A percentile compares a stretch with the other conserved stretches of the same genome.
Evolutionary conservation across 2,888 invertebrate species (phyloP).

Genomic region (Rotaria macrura): DNA sequence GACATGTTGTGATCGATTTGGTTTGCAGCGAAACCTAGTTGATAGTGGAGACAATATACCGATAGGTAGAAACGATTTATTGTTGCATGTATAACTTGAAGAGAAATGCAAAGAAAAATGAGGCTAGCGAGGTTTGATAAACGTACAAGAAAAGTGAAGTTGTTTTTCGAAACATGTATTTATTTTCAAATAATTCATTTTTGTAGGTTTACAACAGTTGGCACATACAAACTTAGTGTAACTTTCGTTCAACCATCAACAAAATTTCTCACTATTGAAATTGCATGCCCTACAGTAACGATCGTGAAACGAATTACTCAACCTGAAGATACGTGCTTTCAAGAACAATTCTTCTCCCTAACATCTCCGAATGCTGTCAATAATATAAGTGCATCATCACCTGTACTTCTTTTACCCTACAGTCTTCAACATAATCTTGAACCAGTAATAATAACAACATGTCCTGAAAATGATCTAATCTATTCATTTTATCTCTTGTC

Average conservation of each 20-base stretch:
- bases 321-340: background rate
- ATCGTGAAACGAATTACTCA: background rate
- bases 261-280: background rate
- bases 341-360: background rate
- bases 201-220: background rate
- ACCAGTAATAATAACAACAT: background rate
- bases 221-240: background rate
- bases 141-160: no score
- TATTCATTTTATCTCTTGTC: background rate
- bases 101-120: no score
- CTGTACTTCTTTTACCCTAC: background rate
- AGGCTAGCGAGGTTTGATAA: no score
- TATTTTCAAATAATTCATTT: background rate
- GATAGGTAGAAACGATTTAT: no score
- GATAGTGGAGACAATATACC: no score
- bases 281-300: background rate
- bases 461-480: background rate
- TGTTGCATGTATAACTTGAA: no score
- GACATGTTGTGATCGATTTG: no score
- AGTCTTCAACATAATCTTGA: background rate
- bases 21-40: no score
- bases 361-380: background rate
- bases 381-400: background rate
- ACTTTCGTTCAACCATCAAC: background rate
- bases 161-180: no score